Percentiles rank a stretch among this genome's conserved stretches.
Evolutionary conservation across 2,888 invertebrate species (phyloP).

Genomic region (Sphinx pinastri): DNA sequence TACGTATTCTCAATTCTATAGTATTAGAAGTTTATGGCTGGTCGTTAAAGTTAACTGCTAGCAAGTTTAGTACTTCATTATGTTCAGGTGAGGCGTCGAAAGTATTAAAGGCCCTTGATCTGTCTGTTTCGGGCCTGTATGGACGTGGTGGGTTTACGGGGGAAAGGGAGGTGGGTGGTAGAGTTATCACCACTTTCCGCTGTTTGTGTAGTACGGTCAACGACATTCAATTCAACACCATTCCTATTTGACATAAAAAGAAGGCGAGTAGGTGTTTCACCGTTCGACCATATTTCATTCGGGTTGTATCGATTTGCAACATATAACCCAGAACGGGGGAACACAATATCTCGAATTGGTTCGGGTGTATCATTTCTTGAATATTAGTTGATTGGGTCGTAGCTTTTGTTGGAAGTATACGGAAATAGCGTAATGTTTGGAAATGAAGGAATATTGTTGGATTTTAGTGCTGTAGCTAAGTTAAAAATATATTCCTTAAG

Average conservation of each 20-base stretch:
- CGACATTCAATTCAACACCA: conserved; percentile 64
- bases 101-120: conserved; percentile 4
- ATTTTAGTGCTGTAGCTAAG: no score
- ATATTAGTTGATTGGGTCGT: conserved; percentile 21
- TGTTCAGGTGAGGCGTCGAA: conserved; percentile 1
- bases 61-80: conserved; percentile 3
- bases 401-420: conserved; percentile 3
- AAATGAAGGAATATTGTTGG: not conserved
- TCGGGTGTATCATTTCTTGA: conserved; percentile 23
- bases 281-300: conserved; percentile 45
- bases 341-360: conserved; percentile 22
- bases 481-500: no score
- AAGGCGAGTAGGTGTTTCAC: conserved; percentile 53
- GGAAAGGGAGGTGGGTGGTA: conserved; percentile 35
- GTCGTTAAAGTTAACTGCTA: conserved; percentile 10
- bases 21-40: not conserved
- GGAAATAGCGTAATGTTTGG: conserved; percentile 12
- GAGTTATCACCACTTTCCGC: conserved; percentile 47
- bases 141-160: conserved; percentile 35
- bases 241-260: conserved; percentile 72
- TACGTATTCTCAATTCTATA: not conserved
- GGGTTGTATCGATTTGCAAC: conserved; percentile 18
- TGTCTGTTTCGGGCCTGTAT: conserved; percentile 16
- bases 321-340: conserved; percentile 20
- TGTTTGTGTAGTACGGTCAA: conserved; percentile 67